phyloP scores from a whole-genome alignment of 2,113 vertebrate species.

The Oncorhynchus masou region DNA sequence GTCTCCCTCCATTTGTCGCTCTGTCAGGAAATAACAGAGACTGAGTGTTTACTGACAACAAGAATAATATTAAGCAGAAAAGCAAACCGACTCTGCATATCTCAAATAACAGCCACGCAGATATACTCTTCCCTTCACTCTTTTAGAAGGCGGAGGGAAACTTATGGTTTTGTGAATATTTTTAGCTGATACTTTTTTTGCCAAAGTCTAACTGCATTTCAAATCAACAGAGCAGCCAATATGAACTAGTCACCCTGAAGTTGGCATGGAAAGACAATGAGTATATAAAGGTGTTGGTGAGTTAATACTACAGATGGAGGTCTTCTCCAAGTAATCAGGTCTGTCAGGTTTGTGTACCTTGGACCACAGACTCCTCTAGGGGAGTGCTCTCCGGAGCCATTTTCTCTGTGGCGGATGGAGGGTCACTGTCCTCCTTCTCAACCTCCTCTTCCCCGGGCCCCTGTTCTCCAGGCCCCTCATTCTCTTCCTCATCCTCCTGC shows the following conservation, averaged over 20 bases:
- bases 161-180: background rate
- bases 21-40: conserved; percentile 27
- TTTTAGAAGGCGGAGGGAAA: background rate
- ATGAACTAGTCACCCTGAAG: no score
- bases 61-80: background rate
- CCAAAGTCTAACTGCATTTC: no score
- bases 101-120: background rate
- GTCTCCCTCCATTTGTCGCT: conserved; percentile 27
- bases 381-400: conserved; percentile 29
- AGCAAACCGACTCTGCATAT: background rate
- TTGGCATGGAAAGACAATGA: no score
- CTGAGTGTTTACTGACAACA: background rate
- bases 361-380: background rate
- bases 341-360: conserved; percentile 39
- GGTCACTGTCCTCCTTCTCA: conserved; percentile 10
- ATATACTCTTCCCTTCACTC: background rate
- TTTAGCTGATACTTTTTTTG: background rate
- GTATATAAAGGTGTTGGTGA: no score
- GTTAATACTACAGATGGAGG: no score
- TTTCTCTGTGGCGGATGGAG: conserved; percentile 18
- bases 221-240: no score
- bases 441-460: conserved; percentile 2
- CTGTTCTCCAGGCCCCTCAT: conserved; percentile 14
- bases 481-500: conserved; percentile 5
- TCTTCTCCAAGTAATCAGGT: no score